phyloP scores from a whole-genome alignment of 1,140 invertebrate genomes.

The Anagrus nilaparvatae region DNA sequence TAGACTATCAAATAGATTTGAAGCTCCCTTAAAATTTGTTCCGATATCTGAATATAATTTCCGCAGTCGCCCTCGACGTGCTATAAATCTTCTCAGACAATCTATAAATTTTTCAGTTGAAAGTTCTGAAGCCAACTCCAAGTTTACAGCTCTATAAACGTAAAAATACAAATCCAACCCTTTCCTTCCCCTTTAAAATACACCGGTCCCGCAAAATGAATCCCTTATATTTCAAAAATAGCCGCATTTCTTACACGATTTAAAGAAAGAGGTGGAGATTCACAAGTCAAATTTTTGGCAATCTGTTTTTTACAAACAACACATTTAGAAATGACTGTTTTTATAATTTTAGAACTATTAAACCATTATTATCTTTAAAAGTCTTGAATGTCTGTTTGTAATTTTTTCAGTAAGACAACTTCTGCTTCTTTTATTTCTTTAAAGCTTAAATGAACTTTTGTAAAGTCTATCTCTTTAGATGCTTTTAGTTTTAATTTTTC shows the following conservation, averaged over 20 bases:
- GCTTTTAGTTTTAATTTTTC: slow-evolving; percentile 11
- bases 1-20: no score
- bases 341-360: slow-evolving; percentile 18
- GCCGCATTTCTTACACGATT: slow-evolving; percentile 14
- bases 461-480: slow-evolving; percentile 8
- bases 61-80: slow-evolving; percentile 20
- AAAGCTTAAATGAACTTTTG: slow-evolving; percentile 11
- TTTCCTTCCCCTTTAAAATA: slow-evolving; percentile 15
- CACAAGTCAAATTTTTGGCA: slow-evolving; percentile 16
- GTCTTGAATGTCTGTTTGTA: slow-evolving; percentile 13
- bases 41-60: slow-evolving; percentile 31
- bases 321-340: slow-evolving; percentile 21
- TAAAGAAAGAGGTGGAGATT: slow-evolving; percentile 16
- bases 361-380: slow-evolving; percentile 12
- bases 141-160: slow-evolving; percentile 23
- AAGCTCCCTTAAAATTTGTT: slow-evolving; percentile 28
- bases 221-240: slow-evolving; percentile 17
- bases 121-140: slow-evolving; percentile 21
- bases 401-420: slow-evolving; percentile 7
- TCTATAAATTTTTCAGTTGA: slow-evolving; percentile 18
- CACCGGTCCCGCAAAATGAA: slow-evolving; percentile 21
- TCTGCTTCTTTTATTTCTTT: no score
- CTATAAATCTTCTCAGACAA: slow-evolving; percentile 23
- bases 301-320: slow-evolving; percentile 20
- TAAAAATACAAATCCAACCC: slow-evolving; percentile 21